A percentile compares a stretch with the other conserved stretches of the same genome.
Conservation (phyloP, 2,888 invertebrate species). For the Rambutsinella grinnellia region DNA sequence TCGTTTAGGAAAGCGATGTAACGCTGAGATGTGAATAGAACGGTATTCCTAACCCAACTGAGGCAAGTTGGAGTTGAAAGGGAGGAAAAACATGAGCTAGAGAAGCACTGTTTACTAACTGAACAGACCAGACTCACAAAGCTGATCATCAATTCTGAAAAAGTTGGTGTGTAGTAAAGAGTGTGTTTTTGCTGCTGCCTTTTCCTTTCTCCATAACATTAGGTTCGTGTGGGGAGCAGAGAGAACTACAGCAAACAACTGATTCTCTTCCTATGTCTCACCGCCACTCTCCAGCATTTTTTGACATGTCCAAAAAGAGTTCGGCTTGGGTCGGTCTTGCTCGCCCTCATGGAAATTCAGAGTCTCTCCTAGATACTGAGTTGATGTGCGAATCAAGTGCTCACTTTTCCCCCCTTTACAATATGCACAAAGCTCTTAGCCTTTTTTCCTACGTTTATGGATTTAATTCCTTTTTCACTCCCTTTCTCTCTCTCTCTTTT, state of each 20-base stretch:
- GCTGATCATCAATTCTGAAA: background rate
- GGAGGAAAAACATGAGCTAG: background rate
- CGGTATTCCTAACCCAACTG: constrained; percentile 17
- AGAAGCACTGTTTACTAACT: background rate
- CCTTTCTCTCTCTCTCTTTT: background rate
- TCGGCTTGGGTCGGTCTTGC: background rate
- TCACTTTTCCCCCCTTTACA: background rate
- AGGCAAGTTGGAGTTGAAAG: background rate
- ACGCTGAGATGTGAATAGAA: constrained; percentile 12
- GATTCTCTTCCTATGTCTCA: background rate
- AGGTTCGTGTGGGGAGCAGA: no score
- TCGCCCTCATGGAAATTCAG: background rate
- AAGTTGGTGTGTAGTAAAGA: no score
- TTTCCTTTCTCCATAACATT: background rate
- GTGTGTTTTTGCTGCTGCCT: background rate
- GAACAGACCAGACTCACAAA: background rate
- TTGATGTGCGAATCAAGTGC: background rate
- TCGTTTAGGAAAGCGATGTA: no score
- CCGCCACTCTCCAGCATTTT: background rate
- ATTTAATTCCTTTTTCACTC: background rate
- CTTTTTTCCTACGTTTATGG: background rate
- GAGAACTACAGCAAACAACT: background rate
- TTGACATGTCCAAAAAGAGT: background rate
- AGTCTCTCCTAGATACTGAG: background rate
- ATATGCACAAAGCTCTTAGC: background rate